phyloP scores from a whole-genome alignment of 1,140 invertebrate genomes.

The Matsumurasca onukii region DNA sequence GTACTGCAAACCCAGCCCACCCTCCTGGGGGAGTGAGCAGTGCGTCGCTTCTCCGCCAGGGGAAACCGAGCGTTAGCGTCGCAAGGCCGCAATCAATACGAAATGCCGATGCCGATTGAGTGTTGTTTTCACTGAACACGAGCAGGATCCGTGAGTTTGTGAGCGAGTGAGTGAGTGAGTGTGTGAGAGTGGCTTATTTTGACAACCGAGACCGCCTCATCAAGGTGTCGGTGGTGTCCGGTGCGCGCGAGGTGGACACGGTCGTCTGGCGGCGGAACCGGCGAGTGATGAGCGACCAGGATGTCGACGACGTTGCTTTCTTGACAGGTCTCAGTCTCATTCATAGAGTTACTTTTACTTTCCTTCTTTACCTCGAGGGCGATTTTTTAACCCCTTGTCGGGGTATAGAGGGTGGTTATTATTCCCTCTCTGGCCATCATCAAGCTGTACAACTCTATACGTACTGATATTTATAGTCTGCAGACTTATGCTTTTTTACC shows the following conservation, averaged over 20 bases:
- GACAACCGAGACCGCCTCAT: conserved; percentile 49
- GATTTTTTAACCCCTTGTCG: too few species aligned
- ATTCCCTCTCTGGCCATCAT: too few species aligned
- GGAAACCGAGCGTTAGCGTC: neutral
- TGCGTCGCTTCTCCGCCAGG: neutral
- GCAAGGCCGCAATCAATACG: conserved; percentile 17
- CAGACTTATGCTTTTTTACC: too few species aligned
- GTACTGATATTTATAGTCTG: too few species aligned
- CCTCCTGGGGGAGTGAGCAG: neutral
- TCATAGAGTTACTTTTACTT: conserved; percentile 20
- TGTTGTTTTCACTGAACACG: conserved; percentile 13
- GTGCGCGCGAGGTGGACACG: conserved; percentile 52
- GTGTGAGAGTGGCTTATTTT: conserved; percentile 32
- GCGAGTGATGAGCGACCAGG: conserved; percentile 73
- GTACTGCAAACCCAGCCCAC: too few species aligned
- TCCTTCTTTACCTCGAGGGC: conserved; percentile 27
- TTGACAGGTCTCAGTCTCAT: conserved; percentile 66
- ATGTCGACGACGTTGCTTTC: conserved; percentile 91
- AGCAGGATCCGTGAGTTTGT: neutral
- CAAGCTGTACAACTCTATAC: too few species aligned
- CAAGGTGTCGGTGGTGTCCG: conserved; percentile 54
- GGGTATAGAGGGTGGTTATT: too few species aligned
- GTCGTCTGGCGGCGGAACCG: conserved; percentile 50
- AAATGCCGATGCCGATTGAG: conserved; percentile 24
- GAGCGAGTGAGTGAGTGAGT: neutral